A percentile compares a stretch with the other conserved stretches of the same genome.
phyloP scores from a whole-genome alignment of 2,888 invertebrate genomes.

The Bhutanitis thaidina region DNA sequence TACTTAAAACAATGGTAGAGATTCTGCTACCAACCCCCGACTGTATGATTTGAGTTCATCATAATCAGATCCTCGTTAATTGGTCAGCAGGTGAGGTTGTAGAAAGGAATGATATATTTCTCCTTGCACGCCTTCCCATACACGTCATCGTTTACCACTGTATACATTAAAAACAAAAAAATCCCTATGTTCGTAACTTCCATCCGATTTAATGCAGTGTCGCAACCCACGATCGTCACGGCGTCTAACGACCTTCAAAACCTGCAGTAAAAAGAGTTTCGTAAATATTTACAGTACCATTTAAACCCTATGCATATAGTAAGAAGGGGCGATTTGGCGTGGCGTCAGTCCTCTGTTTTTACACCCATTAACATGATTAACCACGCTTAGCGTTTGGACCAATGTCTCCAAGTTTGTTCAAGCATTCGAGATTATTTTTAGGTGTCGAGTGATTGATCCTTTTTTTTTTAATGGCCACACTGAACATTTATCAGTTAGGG shows the following conservation, averaged over 20 bases:
- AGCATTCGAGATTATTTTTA: conserved; percentile 25
- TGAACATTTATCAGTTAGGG: no score
- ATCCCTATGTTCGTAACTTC: conserved; percentile 3
- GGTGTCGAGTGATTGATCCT: background rate
- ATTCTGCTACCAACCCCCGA: no score
- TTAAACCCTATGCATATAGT: conserved; percentile 30
- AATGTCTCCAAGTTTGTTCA: conserved; percentile 34
- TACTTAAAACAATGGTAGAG: no score
- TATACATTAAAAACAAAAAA: no score
- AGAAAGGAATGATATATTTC: no score
- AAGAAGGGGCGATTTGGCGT: conserved; percentile 31
- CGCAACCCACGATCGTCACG: conserved; percentile 42
- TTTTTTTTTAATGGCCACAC: no score
- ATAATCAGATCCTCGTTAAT: no score
- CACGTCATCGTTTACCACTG: no score
- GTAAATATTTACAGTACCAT: conserved; percentile 31
- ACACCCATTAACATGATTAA: conserved; percentile 58
- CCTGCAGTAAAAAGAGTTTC: conserved; percentile 47
- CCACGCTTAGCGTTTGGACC: conserved; percentile 53
- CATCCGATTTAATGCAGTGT: background rate
- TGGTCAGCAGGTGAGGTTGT: no score
- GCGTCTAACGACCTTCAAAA: conserved; percentile 52
- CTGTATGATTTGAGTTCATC: no score
- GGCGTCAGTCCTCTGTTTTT: conserved; percentile 37
- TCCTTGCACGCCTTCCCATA: no score